phyloP scores from a whole-genome alignment of 1,140 invertebrate genomes.

The Drosophila mojavensis region DNA sequence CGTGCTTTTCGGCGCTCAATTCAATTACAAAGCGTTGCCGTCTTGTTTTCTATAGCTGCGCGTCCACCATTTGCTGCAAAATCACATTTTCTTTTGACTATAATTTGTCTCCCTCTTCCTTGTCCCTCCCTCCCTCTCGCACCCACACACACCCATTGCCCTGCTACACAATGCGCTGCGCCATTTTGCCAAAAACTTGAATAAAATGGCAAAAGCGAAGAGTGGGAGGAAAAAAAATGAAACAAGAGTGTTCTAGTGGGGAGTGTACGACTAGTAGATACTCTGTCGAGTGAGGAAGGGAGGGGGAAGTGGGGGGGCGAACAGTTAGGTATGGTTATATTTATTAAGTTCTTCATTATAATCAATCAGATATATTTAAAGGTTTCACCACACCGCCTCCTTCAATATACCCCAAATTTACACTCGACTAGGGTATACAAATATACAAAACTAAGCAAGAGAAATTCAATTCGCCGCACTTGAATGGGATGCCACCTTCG shows the following conservation, averaged over 20 bases:
- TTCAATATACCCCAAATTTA: no score
- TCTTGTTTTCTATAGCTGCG: constrained; percentile 28
- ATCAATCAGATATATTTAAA: no score
- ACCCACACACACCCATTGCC: no score
- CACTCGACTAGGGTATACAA: no score
- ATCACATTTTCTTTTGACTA: constrained; percentile 77
- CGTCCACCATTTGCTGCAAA: constrained; percentile 48
- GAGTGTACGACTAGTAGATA: no score
- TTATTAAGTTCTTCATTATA: no score
- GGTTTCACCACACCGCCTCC: no score
- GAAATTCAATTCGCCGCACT: constrained; percentile 80
- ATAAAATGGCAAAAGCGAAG: constrained; percentile 18
- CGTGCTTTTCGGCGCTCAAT: constrained; percentile 69
- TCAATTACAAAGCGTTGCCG: constrained; percentile 67
- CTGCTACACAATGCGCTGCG: constrained; percentile 53
- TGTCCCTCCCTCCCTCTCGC: background rate
- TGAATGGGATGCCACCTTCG: constrained; percentile 57
- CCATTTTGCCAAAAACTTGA: constrained; percentile 58
- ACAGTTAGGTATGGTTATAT: no score
- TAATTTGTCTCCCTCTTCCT: constrained; percentile 53
- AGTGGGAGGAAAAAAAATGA: background rate
- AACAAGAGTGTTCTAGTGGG: background rate
- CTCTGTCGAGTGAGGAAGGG: no score
- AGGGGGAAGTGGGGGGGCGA: no score
- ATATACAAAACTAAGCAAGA: constrained; percentile 18